Evolutionary conservation across 2,797 vertebrate genomes (phyloP), one percentile per base, ranked within the genome.

Genomic region (Hippoglossus hippoglossus): DNA sequence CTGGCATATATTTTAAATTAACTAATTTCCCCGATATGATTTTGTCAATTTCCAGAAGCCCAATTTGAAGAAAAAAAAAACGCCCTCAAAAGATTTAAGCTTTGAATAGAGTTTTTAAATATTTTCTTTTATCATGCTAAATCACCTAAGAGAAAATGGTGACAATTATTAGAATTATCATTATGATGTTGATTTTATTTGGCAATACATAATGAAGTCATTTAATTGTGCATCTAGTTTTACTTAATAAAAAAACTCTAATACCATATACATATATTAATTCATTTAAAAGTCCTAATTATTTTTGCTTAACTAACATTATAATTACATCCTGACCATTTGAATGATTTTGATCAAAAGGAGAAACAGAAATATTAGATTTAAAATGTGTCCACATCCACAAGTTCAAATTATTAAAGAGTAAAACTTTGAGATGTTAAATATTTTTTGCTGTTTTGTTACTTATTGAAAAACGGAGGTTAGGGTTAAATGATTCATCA

Each of bases 401-500:
- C 18, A 61, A 51, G 16, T 58, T 56, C 44, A 55, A 67, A 63
- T 74, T 24, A 44, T 24, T 4, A 19, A 55, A 53, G 0, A 53
- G 2, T 16, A 59, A 4, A 62, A 69, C 9, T 16, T 36, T 39
- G 2, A 63, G 41, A 6, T 31, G 18, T 54, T 53, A 55, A 55
- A 59, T 51, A 44, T 64, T 0, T 21, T 21, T 16, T 5, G 16
- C 10, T 16, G 2, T 60, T 56, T 68, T 62, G 12, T 46, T 44
- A 60, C 16, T 46, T 57, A 61, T 47, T 54, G 36, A 66, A 41
- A 65, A 24, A 4, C 39, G 0, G 0, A 31, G 2, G 66, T 31
- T 18, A 51, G 51, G 18, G 24, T 49, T 18, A 63, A 65, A 47
- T 71, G 55, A 65, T 67, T 75, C 5, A 39, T 54, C 15, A 51